Conservation (phyloP, 2,888 invertebrate species). For the Tetranychus truncatus region DNA sequence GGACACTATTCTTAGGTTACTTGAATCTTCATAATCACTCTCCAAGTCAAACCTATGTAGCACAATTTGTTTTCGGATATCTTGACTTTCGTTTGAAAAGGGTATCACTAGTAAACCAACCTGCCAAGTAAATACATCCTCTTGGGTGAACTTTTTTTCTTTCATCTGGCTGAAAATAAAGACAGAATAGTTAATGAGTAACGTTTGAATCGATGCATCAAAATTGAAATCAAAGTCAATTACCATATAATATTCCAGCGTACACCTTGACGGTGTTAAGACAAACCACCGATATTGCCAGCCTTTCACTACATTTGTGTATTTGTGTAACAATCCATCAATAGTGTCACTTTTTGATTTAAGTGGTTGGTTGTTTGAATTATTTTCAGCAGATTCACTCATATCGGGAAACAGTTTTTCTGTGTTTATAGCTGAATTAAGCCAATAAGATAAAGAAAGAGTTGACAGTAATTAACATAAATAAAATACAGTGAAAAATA, state of each 20-base stretch:
- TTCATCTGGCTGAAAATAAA: slow-evolving; percentile 33
- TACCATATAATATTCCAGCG: slow-evolving; percentile 35
- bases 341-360: slow-evolving; percentile 35
- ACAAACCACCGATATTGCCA: slow-evolving; percentile 99
- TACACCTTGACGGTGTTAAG: slow-evolving; percentile 33
- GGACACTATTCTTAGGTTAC: too few species aligned
- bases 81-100: background rate
- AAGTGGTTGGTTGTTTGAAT: background rate
- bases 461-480: too few species aligned
- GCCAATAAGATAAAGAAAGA: too few species aligned
- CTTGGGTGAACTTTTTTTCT: slow-evolving; percentile 38
- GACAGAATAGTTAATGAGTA: slow-evolving; percentile 10
- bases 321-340: slow-evolving; percentile 87
- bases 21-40: background rate
- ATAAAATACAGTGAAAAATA: too few species aligned
- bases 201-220: background rate
- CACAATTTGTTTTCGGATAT: too few species aligned
- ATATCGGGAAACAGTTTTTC: background rate
- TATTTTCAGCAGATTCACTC: background rate
- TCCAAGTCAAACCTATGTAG: background rate
- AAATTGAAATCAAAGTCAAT: background rate
- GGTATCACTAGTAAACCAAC: slow-evolving; percentile 30
- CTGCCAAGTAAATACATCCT: slow-evolving; percentile 63
- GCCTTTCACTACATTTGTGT: slow-evolving; percentile 94
- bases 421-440: too few species aligned